Evolutionary conservation across 2,888 invertebrate genomes (phyloP).

Genomic region (Caenorhabditis sp.): DNA sequence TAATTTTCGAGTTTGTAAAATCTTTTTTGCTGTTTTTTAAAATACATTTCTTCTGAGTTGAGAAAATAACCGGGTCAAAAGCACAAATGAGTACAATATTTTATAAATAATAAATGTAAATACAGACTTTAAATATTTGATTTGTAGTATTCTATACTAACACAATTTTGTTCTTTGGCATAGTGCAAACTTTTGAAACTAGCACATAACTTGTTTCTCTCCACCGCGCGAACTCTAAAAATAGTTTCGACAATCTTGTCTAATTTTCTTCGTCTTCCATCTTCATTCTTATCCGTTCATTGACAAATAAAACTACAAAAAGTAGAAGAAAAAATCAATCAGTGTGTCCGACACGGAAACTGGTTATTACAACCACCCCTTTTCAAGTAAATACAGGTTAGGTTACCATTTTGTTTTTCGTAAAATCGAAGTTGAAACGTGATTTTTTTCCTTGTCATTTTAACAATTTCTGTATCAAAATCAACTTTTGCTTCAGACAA

Average conservation of each 20-base stretch:
- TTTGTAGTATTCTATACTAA: no score
- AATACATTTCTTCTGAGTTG: no score
- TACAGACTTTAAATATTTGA: neutral
- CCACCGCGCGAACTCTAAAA: neutral
- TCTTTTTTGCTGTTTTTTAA: no score
- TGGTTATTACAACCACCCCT: neutral
- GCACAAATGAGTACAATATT: neutral
- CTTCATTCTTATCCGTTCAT: neutral
- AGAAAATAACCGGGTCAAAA: no score
- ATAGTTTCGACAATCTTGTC: neutral
- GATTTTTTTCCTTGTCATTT: neutral
- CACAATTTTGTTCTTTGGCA: no score
- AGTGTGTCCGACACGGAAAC: neutral
- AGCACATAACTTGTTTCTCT: no score
- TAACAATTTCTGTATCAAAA: neutral
- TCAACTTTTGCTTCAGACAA: neutral
- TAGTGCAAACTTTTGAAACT: no score
- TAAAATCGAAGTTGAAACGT: neutral
- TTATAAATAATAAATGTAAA: neutral
- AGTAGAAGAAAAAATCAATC: neutral
- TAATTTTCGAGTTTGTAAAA: no score
- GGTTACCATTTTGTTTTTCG: neutral
- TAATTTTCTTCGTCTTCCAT: neutral
- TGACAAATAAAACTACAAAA: neutral
- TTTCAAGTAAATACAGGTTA: slow-evolving; percentile 2